phyloP scores from a whole-genome alignment of 2,888 invertebrate species.

The Meghimatium bilineatum region DNA sequence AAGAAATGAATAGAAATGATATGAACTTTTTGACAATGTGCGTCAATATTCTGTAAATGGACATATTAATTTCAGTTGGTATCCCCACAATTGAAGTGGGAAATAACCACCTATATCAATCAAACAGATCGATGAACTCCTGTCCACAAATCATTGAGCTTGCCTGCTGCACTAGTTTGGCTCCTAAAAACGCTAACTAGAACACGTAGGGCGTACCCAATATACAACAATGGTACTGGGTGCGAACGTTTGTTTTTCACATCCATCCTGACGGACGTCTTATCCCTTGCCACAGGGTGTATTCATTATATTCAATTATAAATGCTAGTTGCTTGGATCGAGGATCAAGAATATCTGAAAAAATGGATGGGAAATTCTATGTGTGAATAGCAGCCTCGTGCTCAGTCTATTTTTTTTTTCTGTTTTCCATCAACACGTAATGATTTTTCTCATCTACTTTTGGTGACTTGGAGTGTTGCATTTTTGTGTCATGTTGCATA shows the following conservation, averaged over 20 bases:
- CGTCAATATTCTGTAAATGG: not conserved
- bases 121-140: constrained; percentile 7
- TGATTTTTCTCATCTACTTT: too few species aligned
- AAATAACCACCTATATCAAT: constrained; percentile 18
- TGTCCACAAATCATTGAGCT: not conserved
- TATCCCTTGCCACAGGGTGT: not conserved
- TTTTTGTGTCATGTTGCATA: too few species aligned
- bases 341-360: not conserved
- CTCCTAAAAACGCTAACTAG: not conserved
- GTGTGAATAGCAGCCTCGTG: not conserved
- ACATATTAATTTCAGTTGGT: not conserved
- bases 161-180: not conserved
- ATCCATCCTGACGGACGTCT: not conserved
- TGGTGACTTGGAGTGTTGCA: too few species aligned
- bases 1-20: not conserved
- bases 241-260: constrained; percentile 20
- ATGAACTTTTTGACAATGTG: not conserved
- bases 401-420: not conserved
- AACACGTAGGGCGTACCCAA: not conserved
- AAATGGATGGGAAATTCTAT: not conserved
- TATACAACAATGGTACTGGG: constrained; percentile 4
- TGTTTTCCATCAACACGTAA: not conserved
- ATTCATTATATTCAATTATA: not conserved
- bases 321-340: not conserved
- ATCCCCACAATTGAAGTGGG: not conserved